phyloP scores from a whole-genome alignment of 2,113 vertebrate species.

The Sigmodon hispidus region DNA sequence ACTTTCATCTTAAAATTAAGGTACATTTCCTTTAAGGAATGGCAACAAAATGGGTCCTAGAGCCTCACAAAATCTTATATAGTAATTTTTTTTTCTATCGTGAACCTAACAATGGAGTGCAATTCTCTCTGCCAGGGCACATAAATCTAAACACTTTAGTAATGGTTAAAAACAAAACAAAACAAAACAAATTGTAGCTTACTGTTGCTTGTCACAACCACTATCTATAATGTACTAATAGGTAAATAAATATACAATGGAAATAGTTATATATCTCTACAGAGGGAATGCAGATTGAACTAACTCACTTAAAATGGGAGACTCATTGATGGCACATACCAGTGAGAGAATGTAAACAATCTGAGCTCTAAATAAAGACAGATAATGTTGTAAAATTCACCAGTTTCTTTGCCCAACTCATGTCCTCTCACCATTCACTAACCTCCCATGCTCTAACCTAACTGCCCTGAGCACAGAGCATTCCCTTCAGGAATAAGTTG shows the following conservation, averaged over 20 bases:
- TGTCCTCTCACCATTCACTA: too few relatives aligned
- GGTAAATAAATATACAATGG: conserved; percentile 36
- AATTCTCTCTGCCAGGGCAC: conserved; percentile 16
- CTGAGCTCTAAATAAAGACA: background rate
- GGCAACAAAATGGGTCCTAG: background rate
- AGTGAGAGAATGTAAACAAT: background rate
- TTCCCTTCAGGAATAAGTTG: background rate
- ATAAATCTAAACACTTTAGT: conserved; percentile 50
- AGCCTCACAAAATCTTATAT: conserved; percentile 16
- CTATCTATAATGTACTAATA: conserved; percentile 60
- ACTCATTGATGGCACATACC: background rate
- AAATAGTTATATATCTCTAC: conserved; percentile 53
- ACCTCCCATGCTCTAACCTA: too few relatives aligned
- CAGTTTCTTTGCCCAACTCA: background rate
- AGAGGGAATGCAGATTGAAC: conserved; percentile 57
- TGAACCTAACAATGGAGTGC: background rate
- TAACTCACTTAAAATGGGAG: conserved; percentile 42
- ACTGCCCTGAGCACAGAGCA: fast-evolving
- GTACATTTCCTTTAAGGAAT: conserved; percentile 17
- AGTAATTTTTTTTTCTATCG: background rate
- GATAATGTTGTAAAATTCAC: background rate
- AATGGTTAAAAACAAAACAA: background rate
- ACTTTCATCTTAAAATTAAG: conserved; percentile 49
- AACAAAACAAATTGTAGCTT: background rate
- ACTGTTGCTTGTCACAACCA: conserved; percentile 48